A percentile compares a stretch with the other conserved stretches of the same genome.
Conservation (phyloP, 2,113 vertebrate genomes). For the Microcebus griseorufus region DNA sequence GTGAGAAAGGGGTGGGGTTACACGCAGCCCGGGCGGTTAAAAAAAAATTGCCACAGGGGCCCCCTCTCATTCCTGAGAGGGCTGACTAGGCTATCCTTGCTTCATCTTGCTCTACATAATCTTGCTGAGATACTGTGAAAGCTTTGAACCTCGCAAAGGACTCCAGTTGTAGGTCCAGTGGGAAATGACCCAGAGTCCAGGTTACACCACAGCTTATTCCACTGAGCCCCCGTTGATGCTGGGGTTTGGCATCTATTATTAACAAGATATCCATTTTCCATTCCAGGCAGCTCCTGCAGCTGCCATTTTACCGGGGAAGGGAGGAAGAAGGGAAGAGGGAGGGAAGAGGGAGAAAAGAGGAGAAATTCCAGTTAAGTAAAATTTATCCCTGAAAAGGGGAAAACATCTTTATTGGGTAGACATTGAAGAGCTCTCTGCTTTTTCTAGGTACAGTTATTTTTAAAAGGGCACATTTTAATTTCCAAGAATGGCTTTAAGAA, state of each 20-base stretch:
- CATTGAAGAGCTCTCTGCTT: background rate
- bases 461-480: constrained; percentile 24
- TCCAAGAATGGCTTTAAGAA: constrained; percentile 46
- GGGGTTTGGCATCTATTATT: constrained; percentile 61
- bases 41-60: background rate
- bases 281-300: constrained; percentile 38
- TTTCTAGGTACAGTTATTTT: constrained; percentile 45
- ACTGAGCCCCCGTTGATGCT: constrained; percentile 8
- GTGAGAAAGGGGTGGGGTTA: background rate
- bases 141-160: constrained; percentile 64
- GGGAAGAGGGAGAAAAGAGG: background rate
- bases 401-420: constrained; percentile 23
- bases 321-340: background rate
- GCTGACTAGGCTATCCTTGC: background rate
- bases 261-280: constrained; percentile 65
- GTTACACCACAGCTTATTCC: constrained; percentile 45
- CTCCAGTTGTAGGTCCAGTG: constrained; percentile 38
- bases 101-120: constrained; percentile 56
- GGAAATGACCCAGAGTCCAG: background rate
- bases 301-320: constrained; percentile 58
- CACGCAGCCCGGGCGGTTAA: background rate
- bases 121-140: constrained; percentile 26
- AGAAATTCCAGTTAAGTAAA: constrained; percentile 24
- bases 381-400: background rate
- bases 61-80: background rate